Evolutionary conservation across 2,888 invertebrate species (phyloP), one percentile per base, ranked within the genome.

Genomic region (Rotaria magnacalcarata): DNA sequence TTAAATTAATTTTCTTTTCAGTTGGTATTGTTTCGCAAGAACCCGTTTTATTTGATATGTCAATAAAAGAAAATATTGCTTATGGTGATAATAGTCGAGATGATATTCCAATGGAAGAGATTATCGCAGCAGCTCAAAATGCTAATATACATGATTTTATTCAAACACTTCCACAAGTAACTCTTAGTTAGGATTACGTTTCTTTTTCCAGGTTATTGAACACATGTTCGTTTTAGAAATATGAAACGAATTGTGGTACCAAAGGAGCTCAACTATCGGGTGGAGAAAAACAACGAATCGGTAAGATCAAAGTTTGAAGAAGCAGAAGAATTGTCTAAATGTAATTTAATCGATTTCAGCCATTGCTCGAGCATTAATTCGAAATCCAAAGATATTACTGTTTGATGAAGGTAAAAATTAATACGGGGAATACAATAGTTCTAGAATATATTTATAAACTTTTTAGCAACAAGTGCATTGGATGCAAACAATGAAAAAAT

Each of bases 381-480:
- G 94, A 74, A 93, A 94, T 89, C 95, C 95, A 0, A 93, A 93
- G 88, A 94, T 95, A 88, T 92, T 92, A 27, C 88, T 90, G 43
- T 88, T 90, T 47, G 90, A 90, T 86, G 90, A 90, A 86, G 90
- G 90, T 7, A 90, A 52, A 4, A 50, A 11, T 0, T 11, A 14
- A 52, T 16, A 14, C 3, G 8, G 14, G 14, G 16, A 52, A 52
- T 16, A 52, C 16, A 16, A 52, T 52, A 10, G 47, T 4, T 47
- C 8, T 47, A 47, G 2, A 47, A 47, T 47, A 11, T 47, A 47
- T 47, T 10, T 47, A 47, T 34, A 34, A 34, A 47, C 8, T 47
- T 10, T 47, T 47, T 52, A 52, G 52, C 52, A 52, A 52, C 52
- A 52, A 52, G 52, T 52, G 52, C 52, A 52, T 16, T 52, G 52